phyloP scores from a whole-genome alignment of 2,888 invertebrate genomes.

The Reticulitermes lucifugus region DNA sequence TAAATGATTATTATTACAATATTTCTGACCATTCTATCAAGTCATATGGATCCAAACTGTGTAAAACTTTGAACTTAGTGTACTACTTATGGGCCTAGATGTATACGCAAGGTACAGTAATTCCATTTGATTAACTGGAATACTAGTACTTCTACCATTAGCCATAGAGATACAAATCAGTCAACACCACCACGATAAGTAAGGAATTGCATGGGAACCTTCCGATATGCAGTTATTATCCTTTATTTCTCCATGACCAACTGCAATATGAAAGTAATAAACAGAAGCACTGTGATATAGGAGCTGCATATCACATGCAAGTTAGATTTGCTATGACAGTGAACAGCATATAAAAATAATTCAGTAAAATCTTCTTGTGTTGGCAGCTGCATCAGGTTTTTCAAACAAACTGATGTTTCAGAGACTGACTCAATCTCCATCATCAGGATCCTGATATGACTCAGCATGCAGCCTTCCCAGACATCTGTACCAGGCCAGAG shows the following conservation, averaged over 20 bases:
- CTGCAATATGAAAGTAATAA: conserved; percentile 4
- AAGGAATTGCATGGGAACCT: background rate
- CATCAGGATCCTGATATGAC: too few species aligned
- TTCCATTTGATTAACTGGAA: background rate
- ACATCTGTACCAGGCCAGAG: too few species aligned
- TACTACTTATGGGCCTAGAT: background rate
- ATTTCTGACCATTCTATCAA: conserved; percentile 18
- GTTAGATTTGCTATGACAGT: background rate
- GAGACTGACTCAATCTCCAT: too few species aligned
- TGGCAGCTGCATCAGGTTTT: too few species aligned
- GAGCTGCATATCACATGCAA: background rate
- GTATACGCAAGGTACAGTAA: background rate
- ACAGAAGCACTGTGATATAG: background rate
- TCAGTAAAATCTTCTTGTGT: too few species aligned
- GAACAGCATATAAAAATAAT: background rate
- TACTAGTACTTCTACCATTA: conserved; percentile 2
- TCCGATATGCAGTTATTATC: background rate
- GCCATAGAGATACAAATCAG: background rate
- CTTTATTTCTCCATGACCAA: conserved; percentile 2
- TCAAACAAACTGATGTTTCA: too few species aligned
- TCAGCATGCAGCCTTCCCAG: too few species aligned
- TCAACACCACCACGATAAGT: background rate
- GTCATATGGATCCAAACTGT: background rate
- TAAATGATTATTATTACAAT: conserved; percentile 34
- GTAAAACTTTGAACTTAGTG: background rate